Percentiles rank a stretch among this genome's conserved stretches.
Conservation (phyloP, 2,113 vertebrate species). For the Neogobius melanostomus region DNA sequence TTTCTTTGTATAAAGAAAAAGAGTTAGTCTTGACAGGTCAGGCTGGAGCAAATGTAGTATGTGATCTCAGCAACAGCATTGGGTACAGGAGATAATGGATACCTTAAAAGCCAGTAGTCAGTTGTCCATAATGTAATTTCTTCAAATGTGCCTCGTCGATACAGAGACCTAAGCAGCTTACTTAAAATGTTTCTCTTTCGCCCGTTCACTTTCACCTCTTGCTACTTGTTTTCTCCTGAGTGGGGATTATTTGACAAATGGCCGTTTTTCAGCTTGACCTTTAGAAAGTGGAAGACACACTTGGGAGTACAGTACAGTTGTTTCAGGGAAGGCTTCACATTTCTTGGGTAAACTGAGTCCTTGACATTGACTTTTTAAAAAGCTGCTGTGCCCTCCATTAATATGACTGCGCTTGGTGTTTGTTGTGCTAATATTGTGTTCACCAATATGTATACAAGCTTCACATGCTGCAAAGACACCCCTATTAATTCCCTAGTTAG, state of each 20-base stretch:
- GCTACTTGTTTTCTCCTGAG: not conserved
- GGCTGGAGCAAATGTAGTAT: too few relatives aligned
- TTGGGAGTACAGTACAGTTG: not conserved
- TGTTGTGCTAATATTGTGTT: too few relatives aligned
- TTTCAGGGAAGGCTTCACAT: not conserved
- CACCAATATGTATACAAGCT: too few relatives aligned
- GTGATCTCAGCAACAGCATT: not conserved
- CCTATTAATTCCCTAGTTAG: too few relatives aligned
- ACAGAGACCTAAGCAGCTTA: not conserved
- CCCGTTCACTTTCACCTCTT: not conserved
- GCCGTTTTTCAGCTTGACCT: not conserved
- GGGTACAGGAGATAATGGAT: not conserved
- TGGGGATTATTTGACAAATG: not conserved
- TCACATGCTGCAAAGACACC: too few relatives aligned
- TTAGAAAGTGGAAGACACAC: conserved; percentile 2
- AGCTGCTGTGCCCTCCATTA: too few relatives aligned
- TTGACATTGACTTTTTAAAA: not conserved
- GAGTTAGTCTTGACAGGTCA: too few relatives aligned
- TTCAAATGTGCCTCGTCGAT: not conserved
- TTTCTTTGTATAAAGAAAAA: too few relatives aligned
- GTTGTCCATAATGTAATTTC: not conserved
- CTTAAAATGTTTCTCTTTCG: not conserved
- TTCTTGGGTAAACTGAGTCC: not conserved
- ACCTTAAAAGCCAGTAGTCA: not conserved
- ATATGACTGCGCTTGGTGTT: too few relatives aligned